phyloP scores from a whole-genome alignment of 23 tunicate genomes.

The Oikopleura albicans region DNA sequence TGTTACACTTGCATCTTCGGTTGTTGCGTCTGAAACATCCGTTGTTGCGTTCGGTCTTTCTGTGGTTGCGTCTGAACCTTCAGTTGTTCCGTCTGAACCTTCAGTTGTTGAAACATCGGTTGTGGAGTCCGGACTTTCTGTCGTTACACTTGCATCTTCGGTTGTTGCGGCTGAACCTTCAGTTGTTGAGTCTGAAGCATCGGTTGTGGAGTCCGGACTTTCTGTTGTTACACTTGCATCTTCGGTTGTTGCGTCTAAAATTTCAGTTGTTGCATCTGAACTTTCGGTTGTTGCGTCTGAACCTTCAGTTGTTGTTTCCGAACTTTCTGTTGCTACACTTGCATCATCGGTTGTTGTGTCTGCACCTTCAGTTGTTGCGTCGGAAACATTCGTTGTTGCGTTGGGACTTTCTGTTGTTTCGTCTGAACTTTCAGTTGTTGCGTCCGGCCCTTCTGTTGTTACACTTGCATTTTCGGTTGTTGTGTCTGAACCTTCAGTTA shows the following conservation, averaged over 20 bases:
- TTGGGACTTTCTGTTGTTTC: neutral
- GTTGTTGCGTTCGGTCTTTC: neutral
- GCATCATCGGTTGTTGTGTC: neutral
- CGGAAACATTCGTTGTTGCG: neutral
- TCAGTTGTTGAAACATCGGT: neutral
- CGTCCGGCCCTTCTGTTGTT: neutral
- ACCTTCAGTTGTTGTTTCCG: neutral
- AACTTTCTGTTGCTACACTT: neutral
- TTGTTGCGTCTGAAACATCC: neutral
- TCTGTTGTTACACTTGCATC: neutral
- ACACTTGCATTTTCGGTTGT: too few species aligned
- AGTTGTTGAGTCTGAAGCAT: neutral
- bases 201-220: neutral
- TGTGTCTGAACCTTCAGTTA: too few species aligned
- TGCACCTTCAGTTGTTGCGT: neutral
- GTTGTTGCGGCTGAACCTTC: neutral
- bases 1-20: too few species aligned
- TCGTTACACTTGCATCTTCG: neutral
- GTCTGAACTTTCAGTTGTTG: neutral
- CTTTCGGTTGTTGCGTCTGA: neutral
- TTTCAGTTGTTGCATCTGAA: neutral
- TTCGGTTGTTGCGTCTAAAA: neutral
- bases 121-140: neutral
- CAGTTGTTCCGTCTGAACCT: too few species aligned
- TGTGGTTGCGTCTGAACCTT: neutral